Evolutionary conservation across 2,113 vertebrate species (phyloP).

Genomic region (Raja brachyura): DNA sequence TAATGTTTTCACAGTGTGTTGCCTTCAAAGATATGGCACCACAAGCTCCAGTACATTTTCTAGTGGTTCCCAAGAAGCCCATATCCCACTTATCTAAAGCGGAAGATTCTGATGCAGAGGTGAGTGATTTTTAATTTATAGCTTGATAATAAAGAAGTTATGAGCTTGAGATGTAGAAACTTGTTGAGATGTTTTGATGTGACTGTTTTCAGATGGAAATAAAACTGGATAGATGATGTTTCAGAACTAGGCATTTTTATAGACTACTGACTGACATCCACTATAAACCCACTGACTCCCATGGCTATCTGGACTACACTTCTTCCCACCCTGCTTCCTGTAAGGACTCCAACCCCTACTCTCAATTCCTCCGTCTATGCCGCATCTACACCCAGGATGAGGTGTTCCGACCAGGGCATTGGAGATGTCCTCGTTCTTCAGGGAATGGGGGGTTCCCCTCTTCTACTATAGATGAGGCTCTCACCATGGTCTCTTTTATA

Average conservation of each 20-base stretch:
- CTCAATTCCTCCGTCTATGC: no score
- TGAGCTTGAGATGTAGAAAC: not conserved
- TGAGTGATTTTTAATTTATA: constrained; percentile 56
- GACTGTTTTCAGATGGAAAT: not conserved
- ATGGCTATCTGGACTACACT: no score
- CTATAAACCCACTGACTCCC: no score
- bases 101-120: constrained; percentile 74
- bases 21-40: constrained; percentile 84
- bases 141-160: not conserved
- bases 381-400: no score
- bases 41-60: constrained; percentile 88
- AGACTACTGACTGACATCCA: no score
- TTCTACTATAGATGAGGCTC: no score
- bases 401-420: no score
- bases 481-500: no score
- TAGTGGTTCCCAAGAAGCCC: constrained; percentile 85
- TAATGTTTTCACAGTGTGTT: constrained; percentile 65
- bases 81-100: constrained; percentile 76
- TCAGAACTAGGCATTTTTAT: not conserved
- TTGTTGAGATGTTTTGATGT: not conserved
- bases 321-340: no score
- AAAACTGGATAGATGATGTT: not conserved
- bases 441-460: no score
- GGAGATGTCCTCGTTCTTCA: no score
- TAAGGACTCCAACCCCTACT: no score